Evolutionary conservation across 2,888 invertebrate genomes (phyloP).

Genomic region (Drosophila pseudotakahashii): DNA sequence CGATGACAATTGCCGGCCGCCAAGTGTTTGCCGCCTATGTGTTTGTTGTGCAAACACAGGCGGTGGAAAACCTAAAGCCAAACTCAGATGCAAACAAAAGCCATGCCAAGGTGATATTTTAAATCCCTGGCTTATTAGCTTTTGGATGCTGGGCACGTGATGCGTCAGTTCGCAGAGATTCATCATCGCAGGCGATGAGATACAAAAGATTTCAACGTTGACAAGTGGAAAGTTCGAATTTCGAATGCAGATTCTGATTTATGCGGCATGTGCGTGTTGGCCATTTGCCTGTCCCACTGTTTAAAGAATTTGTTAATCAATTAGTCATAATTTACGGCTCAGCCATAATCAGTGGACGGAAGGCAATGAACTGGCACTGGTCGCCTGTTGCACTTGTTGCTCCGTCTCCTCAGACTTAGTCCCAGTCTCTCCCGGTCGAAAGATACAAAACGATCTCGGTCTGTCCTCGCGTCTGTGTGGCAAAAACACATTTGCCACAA

Average conservation of each 20-base stretch:
- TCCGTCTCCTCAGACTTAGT: constrained; percentile 32
- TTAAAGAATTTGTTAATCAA: constrained; percentile 73
- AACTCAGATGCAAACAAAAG: constrained; percentile 49
- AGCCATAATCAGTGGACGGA: constrained; percentile 59
- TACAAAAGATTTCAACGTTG: constrained; percentile 56
- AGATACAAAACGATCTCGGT: constrained; percentile 31
- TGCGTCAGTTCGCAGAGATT: constrained; percentile 47
- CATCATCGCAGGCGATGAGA: constrained; percentile 54
- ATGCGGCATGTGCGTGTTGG: constrained; percentile 63
- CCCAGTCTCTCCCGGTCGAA: background rate
- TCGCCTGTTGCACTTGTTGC: constrained; percentile 72
- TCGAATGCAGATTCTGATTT: constrained; percentile 56
- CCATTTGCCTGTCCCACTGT: constrained; percentile 32
- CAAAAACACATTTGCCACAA: constrained; percentile 79
- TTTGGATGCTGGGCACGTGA: constrained; percentile 77
- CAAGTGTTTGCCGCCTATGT: constrained; percentile 70
- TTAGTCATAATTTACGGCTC: constrained; percentile 78
- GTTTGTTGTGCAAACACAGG: constrained; percentile 70
- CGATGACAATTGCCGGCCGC: constrained; percentile 76
- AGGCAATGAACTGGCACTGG: constrained; percentile 66
- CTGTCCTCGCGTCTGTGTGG: constrained; percentile 48
- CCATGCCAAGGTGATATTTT: constrained; percentile 42
- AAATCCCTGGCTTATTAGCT: constrained; percentile 35
- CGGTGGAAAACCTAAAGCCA: constrained; percentile 21
- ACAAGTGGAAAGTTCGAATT: constrained; percentile 43